phyloP scores from a whole-genome alignment of 2,888 invertebrate species.

The Siphlonurus alternatus region DNA sequence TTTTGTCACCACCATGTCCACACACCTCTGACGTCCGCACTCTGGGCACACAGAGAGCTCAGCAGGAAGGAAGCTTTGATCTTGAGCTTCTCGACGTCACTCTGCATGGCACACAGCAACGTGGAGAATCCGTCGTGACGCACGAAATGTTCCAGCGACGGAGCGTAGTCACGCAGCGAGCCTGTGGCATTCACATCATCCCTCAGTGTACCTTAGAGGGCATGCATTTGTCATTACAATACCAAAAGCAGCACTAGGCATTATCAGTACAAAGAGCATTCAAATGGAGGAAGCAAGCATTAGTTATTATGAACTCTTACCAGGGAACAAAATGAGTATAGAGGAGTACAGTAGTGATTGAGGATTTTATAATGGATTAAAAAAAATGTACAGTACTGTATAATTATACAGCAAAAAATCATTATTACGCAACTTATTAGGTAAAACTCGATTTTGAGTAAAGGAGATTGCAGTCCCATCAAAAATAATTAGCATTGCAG shows the following conservation, averaged over 20 bases:
- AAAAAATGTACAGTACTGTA: not conserved
- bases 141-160: constrained; percentile 41
- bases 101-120: constrained; percentile 40
- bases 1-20: no score
- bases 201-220: no score
- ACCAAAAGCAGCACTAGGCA: no score
- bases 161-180: constrained; percentile 42
- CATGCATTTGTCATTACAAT: no score
- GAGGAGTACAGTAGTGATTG: constrained; percentile 5
- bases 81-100: constrained; percentile 37
- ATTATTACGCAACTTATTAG: no score
- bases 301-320: constrained; percentile 4
- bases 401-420: no score
- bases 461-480: no score
- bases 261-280: not conserved
- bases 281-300: constrained; percentile 1
- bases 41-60: constrained; percentile 36
- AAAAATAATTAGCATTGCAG: no score
- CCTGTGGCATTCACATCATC: constrained; percentile 31
- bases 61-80: constrained; percentile 60
- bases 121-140: constrained; percentile 46
- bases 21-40: constrained; percentile 37
- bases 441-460: no score
- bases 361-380: not conserved
- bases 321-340: no score